phyloP scores from a whole-genome alignment of 2,797 vertebrate genomes.

The Passerculus sandwichensis region DNA sequence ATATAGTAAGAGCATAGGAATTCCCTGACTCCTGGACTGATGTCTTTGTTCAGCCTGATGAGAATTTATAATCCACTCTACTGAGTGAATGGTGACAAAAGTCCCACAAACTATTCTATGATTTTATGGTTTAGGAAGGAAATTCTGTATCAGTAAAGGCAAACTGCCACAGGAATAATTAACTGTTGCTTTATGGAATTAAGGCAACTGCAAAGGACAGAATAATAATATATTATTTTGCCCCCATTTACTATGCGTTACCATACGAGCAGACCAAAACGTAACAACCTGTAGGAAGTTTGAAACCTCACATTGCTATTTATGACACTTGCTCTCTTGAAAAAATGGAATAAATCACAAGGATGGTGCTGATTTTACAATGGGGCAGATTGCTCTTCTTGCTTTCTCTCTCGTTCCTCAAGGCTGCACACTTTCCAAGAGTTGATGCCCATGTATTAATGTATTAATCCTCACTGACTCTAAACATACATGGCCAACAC shows the following conservation, averaged over 20 bases:
- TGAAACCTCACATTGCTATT: background rate
- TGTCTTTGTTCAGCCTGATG: background rate
- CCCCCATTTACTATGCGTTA: background rate
- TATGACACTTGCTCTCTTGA: background rate
- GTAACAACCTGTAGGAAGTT: background rate
- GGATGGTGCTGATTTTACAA: background rate
- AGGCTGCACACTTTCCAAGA: background rate
- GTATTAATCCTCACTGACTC: background rate
- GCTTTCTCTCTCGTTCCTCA: background rate
- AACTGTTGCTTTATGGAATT: background rate
- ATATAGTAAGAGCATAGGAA: background rate
- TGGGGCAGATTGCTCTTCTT: background rate
- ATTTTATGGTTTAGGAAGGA: background rate
- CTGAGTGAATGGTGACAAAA: accelerated
- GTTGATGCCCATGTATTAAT: background rate
- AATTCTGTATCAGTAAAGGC: background rate
- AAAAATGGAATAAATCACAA: background rate
- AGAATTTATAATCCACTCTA: background rate
- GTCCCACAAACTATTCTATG: background rate
- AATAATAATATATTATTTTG: background rate
- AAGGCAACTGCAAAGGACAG: background rate
- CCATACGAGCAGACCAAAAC: background rate
- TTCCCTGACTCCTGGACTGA: too few species aligned
- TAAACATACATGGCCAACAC: background rate
- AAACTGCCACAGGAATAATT: background rate